Conservation (phyloP, 1,140 invertebrate species). For the Asbolus verrucosus region DNA sequence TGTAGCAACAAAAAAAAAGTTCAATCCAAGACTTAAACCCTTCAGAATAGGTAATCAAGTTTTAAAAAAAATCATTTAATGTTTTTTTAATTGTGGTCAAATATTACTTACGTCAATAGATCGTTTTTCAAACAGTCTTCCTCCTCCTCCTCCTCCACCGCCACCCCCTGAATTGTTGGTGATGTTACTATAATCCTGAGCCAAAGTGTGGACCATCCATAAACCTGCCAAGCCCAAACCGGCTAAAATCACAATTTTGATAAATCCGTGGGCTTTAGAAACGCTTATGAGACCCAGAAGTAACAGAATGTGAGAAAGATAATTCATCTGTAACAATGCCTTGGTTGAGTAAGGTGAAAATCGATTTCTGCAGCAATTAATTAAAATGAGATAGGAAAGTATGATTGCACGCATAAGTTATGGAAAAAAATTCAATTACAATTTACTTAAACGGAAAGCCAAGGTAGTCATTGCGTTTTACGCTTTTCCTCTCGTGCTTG, state of each 20-base stretch:
- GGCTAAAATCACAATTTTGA: slow-evolving; percentile 55
- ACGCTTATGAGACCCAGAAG: slow-evolving; percentile 45
- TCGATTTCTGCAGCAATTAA: slow-evolving; percentile 16
- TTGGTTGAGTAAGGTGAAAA: slow-evolving; percentile 3
- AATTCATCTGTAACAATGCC: slow-evolving; percentile 49
- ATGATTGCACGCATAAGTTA: slow-evolving; percentile 12
- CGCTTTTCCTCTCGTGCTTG: neutral
- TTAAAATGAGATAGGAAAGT: slow-evolving; percentile 17
- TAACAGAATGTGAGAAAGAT: slow-evolving; percentile 47
- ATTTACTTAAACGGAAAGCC: slow-evolving; percentile 14
- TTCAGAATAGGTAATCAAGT: too few species aligned
- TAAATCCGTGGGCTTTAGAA: slow-evolving; percentile 53
- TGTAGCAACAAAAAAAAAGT: too few species aligned
- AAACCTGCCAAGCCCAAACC: slow-evolving; percentile 57
- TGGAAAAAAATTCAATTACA: neutral
- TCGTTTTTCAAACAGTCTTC: slow-evolving; percentile 19
- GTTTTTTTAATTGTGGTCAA: too few species aligned
- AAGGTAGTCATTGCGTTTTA: neutral
- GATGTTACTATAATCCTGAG: slow-evolving; percentile 56
- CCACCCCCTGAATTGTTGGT: slow-evolving; percentile 22
- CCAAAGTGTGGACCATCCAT: slow-evolving; percentile 59
- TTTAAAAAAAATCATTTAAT: too few species aligned
- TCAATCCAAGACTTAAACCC: too few species aligned
- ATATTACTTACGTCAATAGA: slow-evolving; percentile 30
- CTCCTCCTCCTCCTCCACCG: slow-evolving; percentile 38